Conservation (phyloP, 2,888 invertebrate genomes). For the Epinotia bilunana region DNA sequence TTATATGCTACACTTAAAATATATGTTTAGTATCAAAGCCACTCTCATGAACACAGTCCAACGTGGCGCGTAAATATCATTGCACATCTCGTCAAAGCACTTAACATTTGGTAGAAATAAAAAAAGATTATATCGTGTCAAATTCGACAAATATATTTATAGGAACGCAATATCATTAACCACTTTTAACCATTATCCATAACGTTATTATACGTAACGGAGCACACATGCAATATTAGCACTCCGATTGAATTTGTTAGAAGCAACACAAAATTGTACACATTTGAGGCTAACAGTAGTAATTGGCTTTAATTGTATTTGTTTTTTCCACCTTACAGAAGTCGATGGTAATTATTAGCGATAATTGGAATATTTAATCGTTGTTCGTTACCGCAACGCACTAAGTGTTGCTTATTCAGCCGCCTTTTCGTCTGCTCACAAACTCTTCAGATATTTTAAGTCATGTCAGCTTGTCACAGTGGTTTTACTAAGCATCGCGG, state of each 20-base stretch:
- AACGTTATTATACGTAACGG: no score
- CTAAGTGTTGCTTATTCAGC: constrained; percentile 3
- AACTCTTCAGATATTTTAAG: background rate
- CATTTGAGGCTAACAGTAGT: constrained; percentile 7
- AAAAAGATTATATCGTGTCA: no score
- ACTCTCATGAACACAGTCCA: no score
- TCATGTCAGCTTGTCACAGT: background rate
- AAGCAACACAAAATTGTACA: constrained; percentile 26
- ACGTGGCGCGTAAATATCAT: no score
- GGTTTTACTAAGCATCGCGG: background rate
- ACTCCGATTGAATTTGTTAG: background rate
- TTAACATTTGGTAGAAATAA: no score
- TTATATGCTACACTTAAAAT: no score
- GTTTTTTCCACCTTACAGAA: constrained; percentile 42
- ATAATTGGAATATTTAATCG: constrained; percentile 31
- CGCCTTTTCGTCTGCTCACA: constrained; percentile 4
- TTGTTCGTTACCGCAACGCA: constrained; percentile 31
- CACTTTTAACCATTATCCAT: no score
- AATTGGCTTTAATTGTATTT: constrained; percentile 38
- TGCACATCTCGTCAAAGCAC: no score
- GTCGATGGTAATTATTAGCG: constrained; percentile 44
- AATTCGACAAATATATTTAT: no score
- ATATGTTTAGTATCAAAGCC: no score
- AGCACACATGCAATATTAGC: no score
- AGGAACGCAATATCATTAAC: no score